Evolutionary conservation across 2,888 invertebrate species (phyloP), one percentile per base, ranked within the genome.

Genomic region (Quadriops clusia): DNA sequence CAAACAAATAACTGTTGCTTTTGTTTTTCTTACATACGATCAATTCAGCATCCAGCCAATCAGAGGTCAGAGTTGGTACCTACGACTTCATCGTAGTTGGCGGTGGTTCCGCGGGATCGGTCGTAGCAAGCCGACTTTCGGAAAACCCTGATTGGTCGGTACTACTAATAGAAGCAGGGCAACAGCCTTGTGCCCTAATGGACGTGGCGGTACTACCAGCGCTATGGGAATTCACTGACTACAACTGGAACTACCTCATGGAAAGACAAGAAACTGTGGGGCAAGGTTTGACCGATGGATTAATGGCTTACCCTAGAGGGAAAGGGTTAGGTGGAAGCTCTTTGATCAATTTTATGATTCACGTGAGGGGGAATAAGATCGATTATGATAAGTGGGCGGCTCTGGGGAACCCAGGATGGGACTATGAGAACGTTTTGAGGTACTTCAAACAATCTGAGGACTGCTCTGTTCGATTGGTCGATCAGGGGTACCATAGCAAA

Each of bases 371-470:
- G 5, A 72, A 79, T 43, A 65, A 65, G 17, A 47, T 49, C 9
- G 80, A 81, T 58, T 82, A 73, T 61, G 71, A 81, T 45, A 53
- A 64, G 26, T 80, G 81, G 73, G 74, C 70, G 1, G 63, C 59
- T 0, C 64, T 67, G 9, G 84, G 83, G 2, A 83, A 82, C 48
- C 61, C 64, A 3, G 82, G 82, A 23, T 85, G 85, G 85, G 68
- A 60, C 5, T 68, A 61, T 45, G 34, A 52, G 1, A 57, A 64
- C 7, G 53, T 67, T 1, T 44, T 67, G 2, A 61, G 61, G 1
- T 67, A 65, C 38, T 74, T 72, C 36, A 34, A 52, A 8, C 64
- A 63, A 42, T 61, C 61, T 0, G 65, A 67, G 42, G 54, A 58
- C 40, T 49, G 54, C 48, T 12, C 10, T 11, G 34, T 42, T 38